Evolutionary conservation across 2,888 invertebrate genomes (phyloP).

Genomic region (Zygaena filipendulae): DNA sequence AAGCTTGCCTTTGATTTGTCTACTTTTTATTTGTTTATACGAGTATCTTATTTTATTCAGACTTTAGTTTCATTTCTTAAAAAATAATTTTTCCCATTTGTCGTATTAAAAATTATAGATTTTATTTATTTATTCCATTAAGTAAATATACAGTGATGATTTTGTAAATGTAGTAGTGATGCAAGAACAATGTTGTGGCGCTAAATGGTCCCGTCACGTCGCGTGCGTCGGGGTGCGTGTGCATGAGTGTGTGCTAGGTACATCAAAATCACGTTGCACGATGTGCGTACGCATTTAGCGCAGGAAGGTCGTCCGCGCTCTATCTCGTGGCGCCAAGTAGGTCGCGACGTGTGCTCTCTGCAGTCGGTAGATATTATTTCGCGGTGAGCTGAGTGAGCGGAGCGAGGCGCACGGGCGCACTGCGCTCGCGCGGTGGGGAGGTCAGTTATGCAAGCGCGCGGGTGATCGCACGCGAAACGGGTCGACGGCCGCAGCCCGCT

Average conservation of each 20-base stretch:
- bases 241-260: conserved; percentile 18
- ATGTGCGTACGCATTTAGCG: conserved; percentile 45
- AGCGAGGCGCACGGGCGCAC: conserved; percentile 22
- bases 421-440: conserved; percentile 28
- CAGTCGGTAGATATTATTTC: conserved; percentile 50
- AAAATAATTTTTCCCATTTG: too few relatives aligned
- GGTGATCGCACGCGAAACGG: conserved; percentile 76
- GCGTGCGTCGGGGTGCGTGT: conserved; percentile 7
- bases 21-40: too few relatives aligned
- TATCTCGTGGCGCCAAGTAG: conserved; percentile 36
- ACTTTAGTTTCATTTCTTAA: too few relatives aligned
- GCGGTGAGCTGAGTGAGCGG: conserved; percentile 21
- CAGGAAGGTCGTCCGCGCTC: conserved; percentile 44
- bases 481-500: conserved; percentile 70
- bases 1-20: too few relatives aligned
- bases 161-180: too few relatives aligned
- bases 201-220: too few relatives aligned
- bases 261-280: conserved; percentile 23
- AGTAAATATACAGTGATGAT: too few relatives aligned
- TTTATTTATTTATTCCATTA: too few relatives aligned
- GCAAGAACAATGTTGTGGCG: too few relatives aligned
- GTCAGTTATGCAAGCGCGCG: conserved; percentile 64
- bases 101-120: too few relatives aligned
- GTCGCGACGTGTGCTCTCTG: conserved; percentile 26
- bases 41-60: too few relatives aligned